Base-by-base conservation (phyloP, 2,113 vertebrate species). In the Nesoenas mayeri region DNA sequence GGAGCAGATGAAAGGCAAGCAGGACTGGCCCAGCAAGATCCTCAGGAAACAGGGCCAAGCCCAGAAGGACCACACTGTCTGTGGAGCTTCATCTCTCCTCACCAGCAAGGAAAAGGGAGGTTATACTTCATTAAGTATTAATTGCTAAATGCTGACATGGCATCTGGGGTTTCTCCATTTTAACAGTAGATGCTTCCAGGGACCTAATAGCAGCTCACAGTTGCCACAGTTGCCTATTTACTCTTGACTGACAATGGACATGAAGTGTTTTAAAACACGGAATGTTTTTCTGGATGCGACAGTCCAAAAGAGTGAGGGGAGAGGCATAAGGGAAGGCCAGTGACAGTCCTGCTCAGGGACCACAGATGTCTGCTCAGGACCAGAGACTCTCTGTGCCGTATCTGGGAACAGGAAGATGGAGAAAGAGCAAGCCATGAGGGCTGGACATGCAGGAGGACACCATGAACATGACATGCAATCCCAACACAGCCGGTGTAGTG, bases 401-500 rank as follows among this genome's bases (percentile, higher is more conserved):
- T 47, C 64, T 60, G 38, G 19, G 16, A 26, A 10, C 26, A 25
- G 42, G 50, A 75, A 79, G 20, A 75, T 16, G 10, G 42, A 22
- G 20, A 8, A 51, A 77, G 25, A 28, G 22, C 48, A 80, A 91
- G 50, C 32, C 29, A 25, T 0, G 2, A 48, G 38, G 25, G 32
- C 22, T 73, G 67, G 44, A 73, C 44, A 29, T 25, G 8, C 12
- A 11, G 25, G 25, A 5, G 12, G 3, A 36, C 31, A 22, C 6
- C 1, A 2, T 26, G 54, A 72, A 65, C 12, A 58, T 17, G 44
- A 69, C 29, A 65, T 32, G 15, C 48, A 77, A 28, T 15, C 9
- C 13, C 32, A 57, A 31, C 19, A 1, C 21, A 66, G 42, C 32
- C 2, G 10, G 18, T 0, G 0, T 9, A 17, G 10, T 34, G 6